Percentiles rank a stretch among this genome's conserved stretches.
Evolutionary conservation across 2,113 vertebrate genomes (phyloP).

Genomic region (Notiomystis cincta): DNA sequence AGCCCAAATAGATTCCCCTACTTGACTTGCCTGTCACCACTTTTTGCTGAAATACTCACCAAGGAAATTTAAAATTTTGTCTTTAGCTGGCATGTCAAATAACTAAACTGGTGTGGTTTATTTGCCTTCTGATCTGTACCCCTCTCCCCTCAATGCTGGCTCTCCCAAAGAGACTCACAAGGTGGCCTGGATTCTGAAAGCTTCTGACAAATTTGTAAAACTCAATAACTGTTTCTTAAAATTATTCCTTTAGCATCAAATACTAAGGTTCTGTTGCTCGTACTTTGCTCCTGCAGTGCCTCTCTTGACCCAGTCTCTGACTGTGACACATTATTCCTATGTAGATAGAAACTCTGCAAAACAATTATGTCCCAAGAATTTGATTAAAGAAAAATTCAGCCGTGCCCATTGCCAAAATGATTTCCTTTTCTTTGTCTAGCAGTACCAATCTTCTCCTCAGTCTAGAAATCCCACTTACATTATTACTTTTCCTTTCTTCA

Average conservation of each 20-base stretch:
- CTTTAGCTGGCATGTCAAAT: neutral
- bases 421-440: neutral
- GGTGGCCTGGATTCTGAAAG: neutral
- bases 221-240: neutral
- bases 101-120: neutral
- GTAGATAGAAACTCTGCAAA: neutral
- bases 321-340: neutral
- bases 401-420: neutral
- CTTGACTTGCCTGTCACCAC: neutral
- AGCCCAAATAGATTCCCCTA: neutral
- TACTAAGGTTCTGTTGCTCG: neutral
- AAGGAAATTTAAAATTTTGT: neutral
- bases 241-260: neutral
- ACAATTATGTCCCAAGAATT: neutral
- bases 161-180: neutral
- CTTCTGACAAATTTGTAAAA: neutral
- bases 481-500: neutral
- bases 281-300: neutral
- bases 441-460: neutral
- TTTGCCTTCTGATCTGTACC: neutral
- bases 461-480: neutral
- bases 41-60: neutral
- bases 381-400: neutral
- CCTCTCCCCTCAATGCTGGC: rapidly evolving
- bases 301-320: neutral